Conservation (phyloP, 2,113 vertebrate species). For the Pipra filicauda region DNA sequence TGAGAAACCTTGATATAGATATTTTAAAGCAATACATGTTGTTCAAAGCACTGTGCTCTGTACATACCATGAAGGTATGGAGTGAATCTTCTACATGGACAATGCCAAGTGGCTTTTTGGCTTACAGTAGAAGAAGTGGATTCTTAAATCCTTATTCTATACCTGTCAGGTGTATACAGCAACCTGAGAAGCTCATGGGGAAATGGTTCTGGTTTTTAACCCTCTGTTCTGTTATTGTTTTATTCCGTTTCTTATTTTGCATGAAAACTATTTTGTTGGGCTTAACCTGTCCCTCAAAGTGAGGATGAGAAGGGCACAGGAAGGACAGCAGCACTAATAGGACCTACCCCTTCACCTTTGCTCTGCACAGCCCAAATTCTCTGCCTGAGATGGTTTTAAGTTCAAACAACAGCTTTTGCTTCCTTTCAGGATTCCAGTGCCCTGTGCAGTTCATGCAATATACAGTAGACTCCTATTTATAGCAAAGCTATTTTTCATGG, state of each 20-base stretch:
- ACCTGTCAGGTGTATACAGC: not conserved
- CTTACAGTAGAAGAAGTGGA: not conserved
- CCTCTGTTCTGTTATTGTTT: not conserved
- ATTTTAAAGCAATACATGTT: not conserved
- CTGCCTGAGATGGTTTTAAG: not conserved
- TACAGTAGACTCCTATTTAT: not conserved
- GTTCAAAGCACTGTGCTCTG: not conserved
- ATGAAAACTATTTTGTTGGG: not conserved
- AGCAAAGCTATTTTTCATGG: not conserved
- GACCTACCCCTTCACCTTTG: not conserved
- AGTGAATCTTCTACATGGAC: accelerated
- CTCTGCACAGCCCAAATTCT: not conserved
- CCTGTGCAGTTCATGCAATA: not conserved
- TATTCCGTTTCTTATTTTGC: not conserved
- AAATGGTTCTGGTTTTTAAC: not conserved
- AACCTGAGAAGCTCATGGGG: not conserved
- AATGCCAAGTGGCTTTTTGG: not conserved
- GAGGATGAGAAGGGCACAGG: not conserved
- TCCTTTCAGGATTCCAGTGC: not conserved
- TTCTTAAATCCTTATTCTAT: not conserved
- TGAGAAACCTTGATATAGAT: not conserved
- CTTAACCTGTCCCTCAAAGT: not conserved
- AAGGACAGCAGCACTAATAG: not conserved
- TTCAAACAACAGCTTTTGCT: not conserved
- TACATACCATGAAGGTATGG: not conserved